Base-by-base conservation (phyloP, 2,797 vertebrate species). In the Chromis chromis region DNA sequence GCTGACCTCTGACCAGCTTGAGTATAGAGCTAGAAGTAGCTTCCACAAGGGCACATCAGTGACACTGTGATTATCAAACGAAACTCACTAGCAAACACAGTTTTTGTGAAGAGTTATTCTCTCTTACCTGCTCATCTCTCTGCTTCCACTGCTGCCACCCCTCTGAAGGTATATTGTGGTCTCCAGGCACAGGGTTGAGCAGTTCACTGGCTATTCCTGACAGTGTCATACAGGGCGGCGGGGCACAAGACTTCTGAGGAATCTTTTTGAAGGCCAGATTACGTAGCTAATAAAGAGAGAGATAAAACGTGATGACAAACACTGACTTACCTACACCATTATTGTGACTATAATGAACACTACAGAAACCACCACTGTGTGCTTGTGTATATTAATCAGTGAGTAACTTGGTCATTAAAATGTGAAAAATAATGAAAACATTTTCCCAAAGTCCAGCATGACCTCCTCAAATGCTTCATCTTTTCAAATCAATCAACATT, bases 181-280 rank as follows among this genome's bases (percentile, higher is more conserved):
- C 93, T 28, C 71, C 83, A 36, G 89, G 8, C 16, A 79, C 65
- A 12, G 94, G 89, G 33, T 72, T 89, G 46, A 95, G 88, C 77
- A 96, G 94, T n/a, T 97, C 96, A 63, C 83, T 91, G 25, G 96
- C 96, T 84, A 95, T 87, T 0, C 93, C 90, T 78, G 93, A 94
- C 79, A 94, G 84, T 2, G 92, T 92, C 78, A 91, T 64, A 4
- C 59, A 55, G 0, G 92, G 80, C 11, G 91, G 76, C 0, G 91
- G 89, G 28, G 87, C 89, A 5, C 93, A 92, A 1, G 96, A 96
- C 86, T 97, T 98, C 85, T 97, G 96, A 70, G 96, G 96, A 89
- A 98, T 94, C 94, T 98, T 99, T 93, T 96, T 98, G 89, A 98
- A 99, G 81, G 97, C 97, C 78, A 99, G 92, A 90, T 95, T 98